Base-by-base conservation (phyloP, 2,888 invertebrate genomes). In the Stictocephala bisonia region DNA sequence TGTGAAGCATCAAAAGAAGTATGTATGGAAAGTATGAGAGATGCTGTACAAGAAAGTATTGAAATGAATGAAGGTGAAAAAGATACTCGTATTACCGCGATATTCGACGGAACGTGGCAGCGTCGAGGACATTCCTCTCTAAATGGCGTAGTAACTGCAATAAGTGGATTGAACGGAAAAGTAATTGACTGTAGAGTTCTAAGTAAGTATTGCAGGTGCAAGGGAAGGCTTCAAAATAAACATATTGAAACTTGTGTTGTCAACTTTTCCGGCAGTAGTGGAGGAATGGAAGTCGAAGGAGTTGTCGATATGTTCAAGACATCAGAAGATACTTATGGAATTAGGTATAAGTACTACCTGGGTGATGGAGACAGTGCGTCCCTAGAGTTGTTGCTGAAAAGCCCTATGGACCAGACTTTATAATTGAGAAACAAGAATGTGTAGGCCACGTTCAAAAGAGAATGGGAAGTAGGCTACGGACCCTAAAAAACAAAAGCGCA, bases 391-490 rank as follows among this genome's bases (percentile, higher is more conserved):
- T 35, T 9, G 35, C 35, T 35, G 35, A 35, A 35, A 35, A 35
- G 13, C 35, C 35, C 13, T 35, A 35, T 35, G 35, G 35, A 13
- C 35, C 35, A 35, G 35, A 35, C 13, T 35, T 35, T 35, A 35
- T 11, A 50, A 50, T 6, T 20, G 24, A n/a, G 18, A 50, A 50
- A 71, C 27, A 48, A 31, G 73, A 73, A 48, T 76, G 76, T 69
- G 29, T 73, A 1, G 74, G 73, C 11, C 73, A 76, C 35, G 66
- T 75, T 3, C 73, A 75, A 41, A 76, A 76, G 29, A 40, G 69
- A 35, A 75, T 75, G 76, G 74, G 75, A 0, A 48, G 44, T 26
- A 22, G 77, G 24, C 69, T 73, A 2, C 20, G 50, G 6, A 64
- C 18, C 0, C 44, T 66, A 15, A 66, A 51, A 60, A 48, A 2